Evolutionary conservation across 2,113 vertebrate genomes (phyloP), one percentile per base, ranked within the genome.

Genomic region (Sphyrna mokarran): DNA sequence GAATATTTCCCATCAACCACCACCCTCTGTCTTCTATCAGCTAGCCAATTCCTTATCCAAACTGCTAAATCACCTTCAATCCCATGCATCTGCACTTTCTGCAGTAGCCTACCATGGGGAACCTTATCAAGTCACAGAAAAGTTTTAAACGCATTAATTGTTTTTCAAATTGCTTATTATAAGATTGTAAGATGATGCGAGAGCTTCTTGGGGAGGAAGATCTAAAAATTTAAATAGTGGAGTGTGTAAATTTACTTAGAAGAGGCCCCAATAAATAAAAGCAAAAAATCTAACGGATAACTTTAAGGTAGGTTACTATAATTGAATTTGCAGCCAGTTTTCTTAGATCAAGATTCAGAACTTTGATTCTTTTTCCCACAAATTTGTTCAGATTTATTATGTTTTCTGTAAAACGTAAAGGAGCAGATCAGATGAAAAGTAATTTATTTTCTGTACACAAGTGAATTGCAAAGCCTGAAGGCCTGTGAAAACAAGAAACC

Each of bases 371-470:
- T 43, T 26, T 70, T 94, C 40, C 40, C 37, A 40, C 70, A 94
- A 10, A 23, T 72, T 72, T 69, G 22, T 94, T 94, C 1, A 37
- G 93, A 94, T 40, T n/a, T 94, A 68, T 69, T 94, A 70, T 70
- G 22, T 72, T 94, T 48, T 69, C 8, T 43, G 26, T 48, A 26
- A 72, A 26, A 43, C 10, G 5, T 68, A 26, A 37, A 5, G 93
- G 37, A 68, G 66, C 29, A 94, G 48, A 68, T 94, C 8, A 68
- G 37, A 26, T 23, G 26, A 43, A n/a, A 68, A 70, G 66, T 70
- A 43, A 70, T 72, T 91, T 91, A 91, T 91, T 72, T 95, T 90
- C 48, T 90, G 11, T 61, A 90, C 48, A 90, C 48, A 61, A 90
- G 87, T 72, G 66, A 95, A 68, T 22, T 72, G 68, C 22, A 54